A percentile compares a stretch with the other conserved stretches of the same genome.
Evolutionary conservation across 2,888 invertebrate species (phyloP).

Genomic region (Lasioglossum leucozonium): DNA sequence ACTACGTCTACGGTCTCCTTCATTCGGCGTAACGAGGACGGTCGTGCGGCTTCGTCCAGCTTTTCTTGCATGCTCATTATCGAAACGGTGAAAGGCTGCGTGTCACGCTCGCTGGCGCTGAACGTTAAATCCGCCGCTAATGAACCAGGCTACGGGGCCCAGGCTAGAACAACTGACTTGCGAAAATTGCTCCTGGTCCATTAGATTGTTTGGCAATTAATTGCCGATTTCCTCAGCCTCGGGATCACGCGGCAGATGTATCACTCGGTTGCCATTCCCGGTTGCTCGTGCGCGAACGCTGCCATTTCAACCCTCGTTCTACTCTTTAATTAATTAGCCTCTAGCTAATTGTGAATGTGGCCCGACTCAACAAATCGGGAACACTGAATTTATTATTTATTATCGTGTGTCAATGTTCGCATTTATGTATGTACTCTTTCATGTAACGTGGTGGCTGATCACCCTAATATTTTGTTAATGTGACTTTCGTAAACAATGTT

Average conservation of each 20-base stretch:
- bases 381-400: background rate
- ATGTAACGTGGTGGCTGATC: background rate
- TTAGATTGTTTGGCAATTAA: background rate
- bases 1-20: conserved; percentile 48
- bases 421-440: background rate
- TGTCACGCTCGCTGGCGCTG: conserved; percentile 20
- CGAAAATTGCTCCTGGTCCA: conserved; percentile 19
- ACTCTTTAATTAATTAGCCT: background rate
- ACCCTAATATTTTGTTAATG: too few species aligned
- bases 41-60: conserved; percentile 39
- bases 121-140: conserved; percentile 45
- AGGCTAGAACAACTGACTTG: conserved; percentile 14
- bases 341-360: background rate
- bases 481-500: background rate
- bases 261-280: background rate
- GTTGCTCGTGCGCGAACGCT: background rate
- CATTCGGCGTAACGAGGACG: conserved; percentile 59
- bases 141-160: conserved; percentile 28
- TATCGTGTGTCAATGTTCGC: background rate
- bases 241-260: background rate
- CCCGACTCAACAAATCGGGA: background rate
- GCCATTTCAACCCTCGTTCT: background rate
- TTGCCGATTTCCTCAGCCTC: background rate
- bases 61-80: conserved; percentile 50
- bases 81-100: conserved; percentile 49